Evolutionary conservation across 2,797 vertebrate genomes (phyloP).

Genomic region (Parauchenoglanis punctatus): DNA sequence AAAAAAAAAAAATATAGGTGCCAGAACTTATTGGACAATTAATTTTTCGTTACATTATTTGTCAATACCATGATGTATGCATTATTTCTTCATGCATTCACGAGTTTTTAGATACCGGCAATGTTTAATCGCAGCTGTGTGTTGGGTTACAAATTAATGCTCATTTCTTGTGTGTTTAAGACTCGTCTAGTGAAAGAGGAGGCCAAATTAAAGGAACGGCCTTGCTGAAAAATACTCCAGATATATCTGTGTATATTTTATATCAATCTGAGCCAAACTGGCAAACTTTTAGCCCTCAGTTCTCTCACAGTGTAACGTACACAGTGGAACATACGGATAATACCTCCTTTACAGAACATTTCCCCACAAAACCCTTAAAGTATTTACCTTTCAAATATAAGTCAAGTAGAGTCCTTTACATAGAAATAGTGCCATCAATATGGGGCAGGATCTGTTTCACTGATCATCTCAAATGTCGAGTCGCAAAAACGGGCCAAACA

Average conservation of each 20-base stretch:
- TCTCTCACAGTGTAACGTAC: conserved; percentile 30
- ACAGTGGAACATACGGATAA: conserved; percentile 64
- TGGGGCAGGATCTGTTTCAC: conserved; percentile 81
- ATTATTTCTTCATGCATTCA: background rate
- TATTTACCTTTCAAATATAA: conserved; percentile 70
- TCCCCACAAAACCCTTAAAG: background rate
- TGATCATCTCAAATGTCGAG: conserved; percentile 71
- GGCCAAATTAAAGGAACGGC: background rate
- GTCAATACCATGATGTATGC: background rate
- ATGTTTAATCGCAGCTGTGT: background rate
- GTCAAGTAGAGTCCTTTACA: conserved; percentile 64
- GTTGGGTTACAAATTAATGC: background rate
- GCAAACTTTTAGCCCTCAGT: conserved; percentile 54
- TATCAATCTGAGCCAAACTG: background rate
- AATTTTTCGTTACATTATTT: no score
- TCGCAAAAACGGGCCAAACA: conserved; percentile 80
- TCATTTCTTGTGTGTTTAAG: background rate
- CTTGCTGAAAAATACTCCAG: background rate
- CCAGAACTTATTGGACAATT: conserved; percentile 8
- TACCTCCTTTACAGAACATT: conserved; percentile 53
- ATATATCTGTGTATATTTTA: background rate
- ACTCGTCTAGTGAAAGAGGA: background rate
- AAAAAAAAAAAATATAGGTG: background rate
- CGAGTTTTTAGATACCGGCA: background rate
- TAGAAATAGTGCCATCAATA: conserved; percentile 87